These are phyloP conservation scores for Pogona vitticeps DNA, from an alignment of 2,113 vertebrate genomes.

Conservation along the genomic window DNA sequence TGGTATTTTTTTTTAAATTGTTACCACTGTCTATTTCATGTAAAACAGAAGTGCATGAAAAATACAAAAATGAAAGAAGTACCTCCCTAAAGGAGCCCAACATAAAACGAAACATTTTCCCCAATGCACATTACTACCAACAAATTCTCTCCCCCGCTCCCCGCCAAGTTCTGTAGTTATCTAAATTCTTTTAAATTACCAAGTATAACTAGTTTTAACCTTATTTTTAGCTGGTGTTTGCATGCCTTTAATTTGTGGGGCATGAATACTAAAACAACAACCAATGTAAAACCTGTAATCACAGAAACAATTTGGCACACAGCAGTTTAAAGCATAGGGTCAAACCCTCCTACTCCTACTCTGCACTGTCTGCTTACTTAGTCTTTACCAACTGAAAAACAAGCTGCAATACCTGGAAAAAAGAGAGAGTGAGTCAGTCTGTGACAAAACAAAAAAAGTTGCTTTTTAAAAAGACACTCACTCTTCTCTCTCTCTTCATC, in stretches of 20 bases:
- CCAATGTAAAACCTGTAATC: background rate
- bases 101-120: too few relatives aligned
- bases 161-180: background rate
- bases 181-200: background rate
- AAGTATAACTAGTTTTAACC: background rate
- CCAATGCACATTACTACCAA: too few relatives aligned
- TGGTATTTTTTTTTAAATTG: too few relatives aligned
- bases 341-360: background rate
- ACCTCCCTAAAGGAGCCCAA: too few relatives aligned
- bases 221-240: background rate
- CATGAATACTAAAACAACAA: background rate
- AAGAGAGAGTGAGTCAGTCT: background rate
- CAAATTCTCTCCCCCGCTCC: too few relatives aligned
- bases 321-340: background rate
- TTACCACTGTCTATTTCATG: background rate
- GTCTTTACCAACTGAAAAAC: background rate
- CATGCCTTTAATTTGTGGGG: background rate
- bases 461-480: slow-evolving; percentile 41
- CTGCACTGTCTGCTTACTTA: background rate
- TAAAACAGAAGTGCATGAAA: too few relatives aligned
- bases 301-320: background rate
- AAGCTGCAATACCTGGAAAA: background rate
- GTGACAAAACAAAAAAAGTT: too few relatives aligned
- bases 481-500: slow-evolving; percentile 88
- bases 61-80: too few relatives aligned